Base-by-base conservation (phyloP, 1,140 invertebrate genomes). In the Helicorthomorpha holstii region DNA sequence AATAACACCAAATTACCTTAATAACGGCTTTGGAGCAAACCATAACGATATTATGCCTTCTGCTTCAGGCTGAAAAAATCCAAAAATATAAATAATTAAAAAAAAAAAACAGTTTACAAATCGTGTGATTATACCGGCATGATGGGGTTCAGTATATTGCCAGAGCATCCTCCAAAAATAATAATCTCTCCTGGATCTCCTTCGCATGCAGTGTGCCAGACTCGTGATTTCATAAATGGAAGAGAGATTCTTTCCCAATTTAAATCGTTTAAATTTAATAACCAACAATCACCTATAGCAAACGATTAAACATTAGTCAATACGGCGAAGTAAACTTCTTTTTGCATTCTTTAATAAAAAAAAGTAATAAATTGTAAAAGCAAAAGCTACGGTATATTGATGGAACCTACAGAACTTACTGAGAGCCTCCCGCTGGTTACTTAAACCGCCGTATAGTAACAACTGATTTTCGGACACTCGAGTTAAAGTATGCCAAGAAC, bases 401-500 rank as follows among this genome's bases (percentile, higher is more conserved):
- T 4, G 12, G 4, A 46, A 46, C 44, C 44, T 21, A 34, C 29
- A 46, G 44, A 4, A 14, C 48, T 50, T 50, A 50, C 49, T 50
- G 3, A 50, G 24, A 45, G 41, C 49, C 24, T 38, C 34, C 16
- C 59, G 29, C n/a, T 54, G 45, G 38, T 59, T 53, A 38, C 59
- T 63, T 48, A 70, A 66, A 21, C 71, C 71, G 24, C 71, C 71
- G 57, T 71, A 73, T 1, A 73, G 50, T 29, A 72, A 58, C 1
- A 69, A 56, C 34, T 51, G 29, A 3, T 57, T 52, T 12, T 64
- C 47, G 12, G 57, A 51, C 3, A 70, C 49, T 21, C 61, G 60
- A 27, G 64, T 67, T 25, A 72, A 62, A 21, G 64, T 64, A 55
- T 70, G 67, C 70, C 70, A 73, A 3, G 71, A 72, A 24, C 69